Conservation (phyloP, 2,888 invertebrate genomes). For the Dicranocentrus wangi region DNA sequence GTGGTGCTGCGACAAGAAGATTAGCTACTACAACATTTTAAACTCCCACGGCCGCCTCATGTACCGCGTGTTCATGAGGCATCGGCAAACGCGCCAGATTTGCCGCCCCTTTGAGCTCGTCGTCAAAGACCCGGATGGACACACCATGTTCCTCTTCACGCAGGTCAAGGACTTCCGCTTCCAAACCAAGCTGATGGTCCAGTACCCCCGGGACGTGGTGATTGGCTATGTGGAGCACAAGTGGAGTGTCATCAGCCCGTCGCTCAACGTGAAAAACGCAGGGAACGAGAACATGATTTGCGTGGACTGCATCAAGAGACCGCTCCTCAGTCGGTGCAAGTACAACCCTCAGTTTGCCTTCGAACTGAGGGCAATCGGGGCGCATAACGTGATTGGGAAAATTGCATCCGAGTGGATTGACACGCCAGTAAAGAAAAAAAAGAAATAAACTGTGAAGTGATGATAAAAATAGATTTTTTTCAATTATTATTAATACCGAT, state of each 20-base stretch:
- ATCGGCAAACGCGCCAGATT: not conserved
- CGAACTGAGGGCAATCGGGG: conserved; percentile 49
- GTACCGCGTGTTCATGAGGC: conserved; percentile 47
- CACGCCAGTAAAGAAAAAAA: conserved; percentile 30
- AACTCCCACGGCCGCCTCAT: conserved; percentile 50
- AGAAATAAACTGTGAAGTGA: too few species aligned
- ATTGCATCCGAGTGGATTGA: conserved; percentile 60
- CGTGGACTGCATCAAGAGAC: conserved; percentile 25
- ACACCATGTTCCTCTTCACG: conserved; percentile 21
- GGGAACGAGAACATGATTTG: conserved; percentile 34
- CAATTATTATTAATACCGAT: too few species aligned
- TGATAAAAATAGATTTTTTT: too few species aligned
- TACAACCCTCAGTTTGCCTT: conserved; percentile 49
- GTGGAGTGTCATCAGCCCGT: conserved; percentile 13
- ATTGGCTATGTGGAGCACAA: conserved; percentile 54
- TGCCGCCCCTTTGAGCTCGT: conserved; percentile 32
- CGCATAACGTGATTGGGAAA: conserved; percentile 43
- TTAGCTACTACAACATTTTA: conserved; percentile 47
- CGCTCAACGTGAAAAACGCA: conserved; percentile 23
- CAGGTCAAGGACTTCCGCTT: not conserved
- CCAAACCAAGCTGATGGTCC: conserved; percentile 17
- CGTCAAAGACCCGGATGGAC: conserved; percentile 53
- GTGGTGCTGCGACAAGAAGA: conserved; percentile 25
- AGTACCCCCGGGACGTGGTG: conserved; percentile 24
- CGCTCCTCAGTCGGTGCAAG: conserved; percentile 14